Evolutionary conservation across 2,888 invertebrate species (phyloP), one percentile per base, ranked within the genome.

Genomic region (Dynastes hyllus): DNA sequence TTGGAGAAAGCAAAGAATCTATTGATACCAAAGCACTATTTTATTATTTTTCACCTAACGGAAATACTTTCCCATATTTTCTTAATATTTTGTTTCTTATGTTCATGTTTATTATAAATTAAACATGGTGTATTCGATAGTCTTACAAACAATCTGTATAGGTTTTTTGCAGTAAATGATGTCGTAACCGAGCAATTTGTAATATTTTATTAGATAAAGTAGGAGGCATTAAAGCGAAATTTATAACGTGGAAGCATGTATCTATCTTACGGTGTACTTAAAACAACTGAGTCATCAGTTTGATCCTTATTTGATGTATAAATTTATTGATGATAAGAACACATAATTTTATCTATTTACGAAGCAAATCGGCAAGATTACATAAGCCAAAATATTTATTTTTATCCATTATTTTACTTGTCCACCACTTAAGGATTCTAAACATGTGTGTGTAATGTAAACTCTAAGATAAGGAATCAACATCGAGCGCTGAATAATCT

Each of bases 371-470:
- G 13, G 29, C 51, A 53, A 70, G 53, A 51, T 70, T 70, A 70
- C 29, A 9, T 70, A 70, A 70, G 53, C 27, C 51, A 53, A 70
- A 70, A 70, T 70, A 70, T 70, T 70, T 70, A 70, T 50, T 45
- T 69, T 51, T 11, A 32, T 65, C 37, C n/a, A 29, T n/a, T 32
- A 37, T 13, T 32, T 9, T 65, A 11, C 11, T 45, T 32, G n/a
- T 37, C 9, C 29, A n/a, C 37, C 65, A 65, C 2, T n/a, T 55
- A 22, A n/a, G 55, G 65, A 8, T 32, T 65, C 11, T 45, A 11
- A 0, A 45, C 11, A 11, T 45, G 45, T 45, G 29, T 29, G n/a
- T 65, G 11, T 2, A 32, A 65, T 37, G 32, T 37, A 37, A 37
- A 37, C 6, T 37, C 5, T 37, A 37, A 37, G 32, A 32, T 65